Evolutionary conservation across 2,113 vertebrate species (phyloP), one percentile per base, ranked within the genome.

Genomic region (Oreocharis arfaki): DNA sequence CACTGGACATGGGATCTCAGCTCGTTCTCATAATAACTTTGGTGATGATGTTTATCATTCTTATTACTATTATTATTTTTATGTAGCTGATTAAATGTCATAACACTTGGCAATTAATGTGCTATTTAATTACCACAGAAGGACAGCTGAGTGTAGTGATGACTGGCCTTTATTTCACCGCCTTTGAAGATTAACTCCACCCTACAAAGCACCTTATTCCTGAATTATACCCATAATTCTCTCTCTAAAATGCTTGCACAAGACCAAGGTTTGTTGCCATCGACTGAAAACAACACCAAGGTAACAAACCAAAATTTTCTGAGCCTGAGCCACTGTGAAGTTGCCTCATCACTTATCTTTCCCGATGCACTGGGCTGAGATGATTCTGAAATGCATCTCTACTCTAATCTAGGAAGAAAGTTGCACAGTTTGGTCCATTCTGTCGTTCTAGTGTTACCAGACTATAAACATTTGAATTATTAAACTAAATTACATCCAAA

Each of bases 151-250:
- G 39, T 68, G 52, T 16, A 93, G 67, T 4, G 79, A 96, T 95
- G 95, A 97, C 75, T 93, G 84, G 84, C 77, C 75, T 77, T 80
- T 95, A 74, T 90, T 97, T 87, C 82, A 41, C 50, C 0, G 28
- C 47, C 95, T 95, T 95, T 97, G 95, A 96, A 94, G 90, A 81
- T 89, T 71, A 71, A 90, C 93, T 93, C 93, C 93, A 95, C 96
- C 93, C 95, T 89, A 68, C 79, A 87, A 87, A 96, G 88, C 69
- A 78, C 64, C 88, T 81, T 83, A 91, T 97, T 95, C 90, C 92
- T 90, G 83, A 92, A 37, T 83, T 77, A 44, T 93, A 60, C 49
- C 90, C 64, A 35, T 16, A 24, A 60, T 75, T 90, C 76, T 39
- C 47, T 24, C 85, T 70, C 59, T 12, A 42, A 82, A 96, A 59